Evolutionary conservation across 1,140 invertebrate species (phyloP).

Genomic region (Rhyzopertha dominica): DNA sequence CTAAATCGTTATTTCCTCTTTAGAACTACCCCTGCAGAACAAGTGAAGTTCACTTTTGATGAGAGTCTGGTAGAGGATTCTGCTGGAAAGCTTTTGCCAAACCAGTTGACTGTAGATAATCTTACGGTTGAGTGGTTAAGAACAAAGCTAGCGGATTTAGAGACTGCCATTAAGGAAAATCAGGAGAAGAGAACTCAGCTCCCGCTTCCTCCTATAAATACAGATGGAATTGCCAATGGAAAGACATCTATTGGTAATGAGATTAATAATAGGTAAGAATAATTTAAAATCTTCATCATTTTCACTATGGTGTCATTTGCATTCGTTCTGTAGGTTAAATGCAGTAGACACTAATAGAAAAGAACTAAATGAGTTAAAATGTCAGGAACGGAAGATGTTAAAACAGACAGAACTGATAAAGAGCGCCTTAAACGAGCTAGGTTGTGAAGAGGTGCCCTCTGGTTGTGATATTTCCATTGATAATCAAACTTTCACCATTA

Average conservation of each 20-base stretch:
- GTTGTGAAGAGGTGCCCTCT: slow-evolving; percentile 79
- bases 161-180: slow-evolving; percentile 63
- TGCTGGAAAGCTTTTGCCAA: slow-evolving; percentile 72
- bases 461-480: slow-evolving; percentile 71
- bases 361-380: slow-evolving; percentile 58
- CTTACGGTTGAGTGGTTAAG: slow-evolving; percentile 82
- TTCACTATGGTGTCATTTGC: too few relatives aligned
- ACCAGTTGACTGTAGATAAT: slow-evolving; percentile 85
- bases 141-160: slow-evolving; percentile 69
- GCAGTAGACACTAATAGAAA: slow-evolving; percentile 39
- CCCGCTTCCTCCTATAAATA: slow-evolving; percentile 19
- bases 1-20: slow-evolving; percentile 26
- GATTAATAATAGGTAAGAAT: slow-evolving; percentile 35
- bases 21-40: slow-evolving; percentile 68
- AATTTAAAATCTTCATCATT: not conserved
- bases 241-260: slow-evolving; percentile 36
- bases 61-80: slow-evolving; percentile 77
- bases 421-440: slow-evolving; percentile 74
- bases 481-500: slow-evolving; percentile 42
- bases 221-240: slow-evolving; percentile 30
- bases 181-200: slow-evolving; percentile 54
- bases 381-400: slow-evolving; percentile 73
- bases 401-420: slow-evolving; percentile 76
- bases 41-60: slow-evolving; percentile 77
- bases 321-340: slow-evolving; percentile 23